A percentile compares a stretch with the other conserved stretches of the same genome.
Evolutionary conservation across 2,797 vertebrate species (phyloP).

Genomic region (Tiaroga cobitis): DNA sequence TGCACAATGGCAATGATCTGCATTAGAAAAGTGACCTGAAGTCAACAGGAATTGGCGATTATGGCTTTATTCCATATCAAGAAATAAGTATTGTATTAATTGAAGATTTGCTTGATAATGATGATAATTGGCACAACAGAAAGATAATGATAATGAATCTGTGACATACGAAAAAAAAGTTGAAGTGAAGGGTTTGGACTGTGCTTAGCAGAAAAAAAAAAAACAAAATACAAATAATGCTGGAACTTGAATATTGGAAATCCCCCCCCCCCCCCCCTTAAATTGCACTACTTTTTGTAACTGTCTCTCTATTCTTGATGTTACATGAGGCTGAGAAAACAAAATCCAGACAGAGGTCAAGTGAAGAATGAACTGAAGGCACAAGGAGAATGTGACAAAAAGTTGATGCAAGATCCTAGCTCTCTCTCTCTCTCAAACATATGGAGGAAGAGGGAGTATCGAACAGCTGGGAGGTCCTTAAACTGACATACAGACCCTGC

Average conservation of each 20-base stretch:
- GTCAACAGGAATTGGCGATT: not conserved
- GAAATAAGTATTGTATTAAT: not conserved
- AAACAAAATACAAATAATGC: not conserved
- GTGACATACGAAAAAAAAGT: not conserved
- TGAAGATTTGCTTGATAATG: not conserved
- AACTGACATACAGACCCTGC: not conserved
- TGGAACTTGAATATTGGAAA: not conserved
- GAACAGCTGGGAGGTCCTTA: constrained; percentile 17
- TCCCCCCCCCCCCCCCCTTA: not conserved
- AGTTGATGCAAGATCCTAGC: constrained; percentile 13
- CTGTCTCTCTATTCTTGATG: constrained; percentile 40
- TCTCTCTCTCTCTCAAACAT: constrained; percentile 7
- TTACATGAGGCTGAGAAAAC: not conserved
- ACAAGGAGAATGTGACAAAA: constrained; percentile 27
- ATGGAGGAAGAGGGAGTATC: not conserved
- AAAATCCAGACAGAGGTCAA: constrained; percentile 17
- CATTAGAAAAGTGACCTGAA: not conserved
- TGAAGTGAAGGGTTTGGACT: not conserved
- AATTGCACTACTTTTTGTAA: not conserved
- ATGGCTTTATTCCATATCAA: not conserved
- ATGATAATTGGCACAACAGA: not conserved
- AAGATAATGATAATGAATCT: not conserved
- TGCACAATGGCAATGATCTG: not conserved
- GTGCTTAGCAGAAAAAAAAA: not conserved
- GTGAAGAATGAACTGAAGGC: not conserved